These are phyloP conservation scores for Epiblema foenella DNA, from an alignment of 2,888 invertebrate species.

Conservation along the genomic window DNA sequence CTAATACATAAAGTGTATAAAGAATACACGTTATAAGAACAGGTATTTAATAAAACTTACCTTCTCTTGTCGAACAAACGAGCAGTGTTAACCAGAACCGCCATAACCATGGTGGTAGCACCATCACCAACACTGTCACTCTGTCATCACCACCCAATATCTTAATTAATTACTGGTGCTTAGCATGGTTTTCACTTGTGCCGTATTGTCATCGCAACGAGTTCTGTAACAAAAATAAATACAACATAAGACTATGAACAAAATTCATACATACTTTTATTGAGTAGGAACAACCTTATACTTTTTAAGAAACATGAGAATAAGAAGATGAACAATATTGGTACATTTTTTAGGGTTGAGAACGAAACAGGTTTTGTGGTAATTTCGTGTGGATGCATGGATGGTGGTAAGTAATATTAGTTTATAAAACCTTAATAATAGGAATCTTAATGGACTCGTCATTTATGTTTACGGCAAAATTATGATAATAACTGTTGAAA, in stretches of 20 bases:
- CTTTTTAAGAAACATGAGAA: neutral
- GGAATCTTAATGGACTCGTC: no score
- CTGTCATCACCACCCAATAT: conserved; percentile 59
- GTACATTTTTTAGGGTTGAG: neutral
- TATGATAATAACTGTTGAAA: neutral
- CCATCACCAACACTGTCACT: conserved; percentile 65
- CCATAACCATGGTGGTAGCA: conserved; percentile 63
- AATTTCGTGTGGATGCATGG: neutral
- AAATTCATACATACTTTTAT: neutral
- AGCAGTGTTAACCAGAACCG: conserved; percentile 60
- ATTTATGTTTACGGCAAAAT: neutral
- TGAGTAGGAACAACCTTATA: no score
- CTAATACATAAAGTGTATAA: no score
- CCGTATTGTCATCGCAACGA: conserved; percentile 19
- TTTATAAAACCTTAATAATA: no score
- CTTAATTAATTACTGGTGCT: conserved; percentile 40
- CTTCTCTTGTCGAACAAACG: conserved; percentile 59
- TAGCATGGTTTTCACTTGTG: conserved; percentile 19
- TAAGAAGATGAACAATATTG: neutral
- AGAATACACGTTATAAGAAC: no score
- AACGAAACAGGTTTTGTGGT: neutral
- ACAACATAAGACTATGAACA: neutral
- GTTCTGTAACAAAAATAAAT: conserved; percentile 28
- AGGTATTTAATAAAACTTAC: conserved; percentile 55
- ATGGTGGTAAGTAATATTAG: no score